phyloP scores from a whole-genome alignment of 2,888 invertebrate genomes.

The Drosophila hamatofila region DNA sequence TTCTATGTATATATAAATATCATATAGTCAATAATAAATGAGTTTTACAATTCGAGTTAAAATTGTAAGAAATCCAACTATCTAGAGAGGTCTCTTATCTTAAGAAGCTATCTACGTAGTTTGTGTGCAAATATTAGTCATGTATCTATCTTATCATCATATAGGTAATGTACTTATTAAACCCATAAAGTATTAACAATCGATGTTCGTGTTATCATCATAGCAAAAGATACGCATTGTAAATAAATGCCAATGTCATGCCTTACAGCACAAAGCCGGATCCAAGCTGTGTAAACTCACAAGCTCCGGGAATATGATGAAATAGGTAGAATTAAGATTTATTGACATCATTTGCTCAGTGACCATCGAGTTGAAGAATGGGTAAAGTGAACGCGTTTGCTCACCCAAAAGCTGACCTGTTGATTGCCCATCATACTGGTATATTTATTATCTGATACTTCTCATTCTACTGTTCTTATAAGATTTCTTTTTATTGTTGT shows the following conservation, averaged over 20 bases:
- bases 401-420: slow-evolving; percentile 29
- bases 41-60: not conserved
- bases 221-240: slow-evolving; percentile 28
- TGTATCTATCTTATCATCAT: slow-evolving; percentile 23
- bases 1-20: too few species aligned
- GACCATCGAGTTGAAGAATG: slow-evolving; percentile 39
- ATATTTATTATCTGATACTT: slow-evolving; percentile 14
- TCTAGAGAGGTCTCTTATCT: slow-evolving; percentile 13
- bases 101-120: not conserved
- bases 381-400: slow-evolving; percentile 16
- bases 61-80: not conserved
- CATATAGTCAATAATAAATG: not conserved
- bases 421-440: slow-evolving; percentile 16
- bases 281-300: slow-evolving; percentile 6
- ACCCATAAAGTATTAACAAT: not conserved
- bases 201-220: slow-evolving; percentile 43
- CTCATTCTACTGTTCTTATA: slow-evolving; percentile 17
- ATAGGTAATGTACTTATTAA: not conserved
- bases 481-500: slow-evolving; percentile 11
- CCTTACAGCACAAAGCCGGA: slow-evolving; percentile 38
- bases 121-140: slow-evolving; percentile 23
- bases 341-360: slow-evolving; percentile 59
- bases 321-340: slow-evolving; percentile 48
- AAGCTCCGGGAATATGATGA: slow-evolving; percentile 6
- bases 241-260: slow-evolving; percentile 19